Evolutionary conservation across 2,888 invertebrate species (phyloP), one percentile per base, ranked within the genome.

Genomic region (Psylliodes chrysocephalus): DNA sequence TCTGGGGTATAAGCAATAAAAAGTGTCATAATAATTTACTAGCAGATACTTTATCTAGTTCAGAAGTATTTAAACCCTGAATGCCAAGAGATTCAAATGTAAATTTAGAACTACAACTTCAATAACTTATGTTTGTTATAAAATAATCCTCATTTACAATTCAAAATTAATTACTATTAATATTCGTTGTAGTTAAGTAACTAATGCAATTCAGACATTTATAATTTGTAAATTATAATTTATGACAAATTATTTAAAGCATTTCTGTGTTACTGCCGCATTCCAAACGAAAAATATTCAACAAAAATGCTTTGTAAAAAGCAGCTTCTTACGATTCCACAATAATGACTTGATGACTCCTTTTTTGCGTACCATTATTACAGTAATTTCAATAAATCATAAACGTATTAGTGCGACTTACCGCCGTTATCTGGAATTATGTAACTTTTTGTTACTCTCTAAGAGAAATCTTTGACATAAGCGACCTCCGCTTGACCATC

Each of bases 391-490:
- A 33, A 15, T 40, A 46, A 30, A 56, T 56, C 25, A 56, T 46
- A 56, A 56, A 30, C 15, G 33, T 30, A 56, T 56, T 33, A 46
- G 56, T 22, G 6, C 25, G 46, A 17, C 46, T 46, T 12, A 22
- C 12, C 4, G 25, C 47, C 47, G 14, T 47, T 47, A 47, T 47
- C 33, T 35, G 47, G 14, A 35, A 61, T 61, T 61, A 52, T 38
- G 17, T 22, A 54, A 47, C 8, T 54, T 61, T 59, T 30, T 60
- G 35, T 22, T 14, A 30, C 35, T 54, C 47, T 35, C 25, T 46
- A 61, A 47, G 61, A 61, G 61, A 61, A 61, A 61, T 61, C 54
- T 47, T 47, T 47, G 54, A 47, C 54, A 46, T 12, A 28, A 25
- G n/a, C 33, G 44, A 25, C 46, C 33, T 28, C 55, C 30, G 55